Evolutionary conservation across 2,888 invertebrate genomes (phyloP), one percentile per base, ranked within the genome.

Genomic region (Diaperis boleti): DNA sequence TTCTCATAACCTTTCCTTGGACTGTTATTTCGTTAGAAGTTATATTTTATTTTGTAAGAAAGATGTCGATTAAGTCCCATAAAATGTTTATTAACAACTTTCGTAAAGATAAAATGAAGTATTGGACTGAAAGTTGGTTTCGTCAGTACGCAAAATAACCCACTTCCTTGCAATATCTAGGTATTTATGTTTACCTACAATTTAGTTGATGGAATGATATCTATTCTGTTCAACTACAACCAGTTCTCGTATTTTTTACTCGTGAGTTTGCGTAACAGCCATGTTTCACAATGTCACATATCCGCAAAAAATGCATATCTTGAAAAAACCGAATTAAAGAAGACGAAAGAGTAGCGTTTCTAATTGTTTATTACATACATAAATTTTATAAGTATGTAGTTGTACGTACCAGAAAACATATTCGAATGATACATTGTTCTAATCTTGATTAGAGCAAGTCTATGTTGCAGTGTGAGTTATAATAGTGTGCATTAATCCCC

Each of bases 371-470:
- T 54, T 54, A 18, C 41, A 18, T 42, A 54, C 42, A 54, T 54
- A 54, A 54, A 54, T 54, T 54, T 54, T 8, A 42, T 41, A 33
- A 33, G 50, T n/a, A n/a, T n/a, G n/a, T 41, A 54, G 41, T 15
- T 26, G 37, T 18, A 20, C 29, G 33, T 41, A 31, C 11, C 45
- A 14, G 41, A 33, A 31, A 42, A 14, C 42, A 20, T 18, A 22
- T 41, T 54, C 39, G 54, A 54, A 54, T 41, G 26, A 26, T 54
- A 31, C 52, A 50, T 60, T 50, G 50, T 52, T 60, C 59, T 52
- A 60, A 60, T 60, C 59, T 60, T 60, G 59, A 60, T 60, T 60
- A 60, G 33, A 42, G 41, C 59, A 17, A 15, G 15, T 52, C 37
- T 18, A 17, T 49, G 59, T 49, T 59, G 39, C 22, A 15, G 59